Evolutionary conservation across 2,113 vertebrate species (phyloP), one percentile per base, ranked within the genome.

Genomic region (Ailuropoda melanoleuca): DNA sequence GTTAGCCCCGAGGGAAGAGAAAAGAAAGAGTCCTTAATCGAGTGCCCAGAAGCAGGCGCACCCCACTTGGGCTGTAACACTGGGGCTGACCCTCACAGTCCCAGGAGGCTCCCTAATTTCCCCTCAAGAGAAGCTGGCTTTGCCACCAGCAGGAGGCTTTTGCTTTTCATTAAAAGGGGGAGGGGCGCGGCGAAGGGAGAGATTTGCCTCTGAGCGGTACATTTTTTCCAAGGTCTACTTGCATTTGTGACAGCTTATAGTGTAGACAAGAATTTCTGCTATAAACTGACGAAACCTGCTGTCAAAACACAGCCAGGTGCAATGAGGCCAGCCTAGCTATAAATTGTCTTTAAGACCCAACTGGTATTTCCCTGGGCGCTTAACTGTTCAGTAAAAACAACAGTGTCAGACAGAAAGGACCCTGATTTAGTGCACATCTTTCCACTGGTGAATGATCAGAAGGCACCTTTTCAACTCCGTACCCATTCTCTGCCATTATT

Each of bases 301-400:
- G 93, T 93, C 96, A 94, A 98, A 98, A 95, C 97, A 97, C 55
- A 97, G 83, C 53, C 93, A 97, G 37, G 96, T 83, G 64, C 91
- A 96, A 0, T 6, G 93, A 85, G 90, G 93, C 96, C 43, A 78
- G 60, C 72, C 50, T 31, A 0, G 5, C 90, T 95, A 56, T 93
- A 95, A 97, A 90, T 97, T 94, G 95, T 98, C 60, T 97, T 97
- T 96, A 96, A 87, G 95, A 95, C 74, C 89, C 34, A 83, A 90
- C 95, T 97, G 90, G 93, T 60, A 77, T 95, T 97, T 98, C 85
- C 92, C 85, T 93, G 89, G 48, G 78, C 92, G 90, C 95, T 86
- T 88, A 82, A 46, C 85, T 74, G 37, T 93, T 98, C 85, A 37
- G 96, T 66, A 90, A 96, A 97, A 96, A 96, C 91, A 95, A 70